Base-by-base conservation (phyloP, 2,888 invertebrate species). In the Neocrepidodera transversa region DNA sequence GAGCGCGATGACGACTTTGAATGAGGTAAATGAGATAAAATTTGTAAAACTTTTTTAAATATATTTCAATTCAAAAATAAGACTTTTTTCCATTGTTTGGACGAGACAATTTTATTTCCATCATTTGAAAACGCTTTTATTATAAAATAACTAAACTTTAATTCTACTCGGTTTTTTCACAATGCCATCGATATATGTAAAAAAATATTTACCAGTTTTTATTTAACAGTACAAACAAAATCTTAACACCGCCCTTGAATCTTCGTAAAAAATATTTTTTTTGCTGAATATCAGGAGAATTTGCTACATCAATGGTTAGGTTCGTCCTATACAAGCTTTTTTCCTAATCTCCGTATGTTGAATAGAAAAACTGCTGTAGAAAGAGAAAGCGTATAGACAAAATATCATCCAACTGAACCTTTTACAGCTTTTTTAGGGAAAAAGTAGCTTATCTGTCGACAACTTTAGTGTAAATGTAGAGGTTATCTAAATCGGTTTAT, bases 321-420 rank as follows among this genome's bases (percentile, higher is more conserved):
- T 17, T 17, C 13, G 52, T 60, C 51, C 58, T 53, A 54, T 64
- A 58, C 32, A 48, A 54, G 43, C 43, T 49, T 54, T 18, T 50
- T 35, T 38, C 50, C 43, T 43, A 63, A 58, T 59, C 60, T 63
- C 14, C 18, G 54, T 59, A 59, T 50, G 56, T 49, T 55, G 55
- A 59, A 64, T 64, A 58, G 53, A 62, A 64, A 65, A 36, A 28
- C 11, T 28, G 16, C 10, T 17, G 4, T n/a, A 18, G 10, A 50
- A 3, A 35, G 30, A 7, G 42, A 43, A 32, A 20, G 10, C 16
- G 28, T 43, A 38, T 23, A 28, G 40, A 45, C 36, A 45, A 45
- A 45, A 45, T 45, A 45, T 45, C 26, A 45, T 45, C 28, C 14
- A 3, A 10, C 45, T 45, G 14, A 45, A 45, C 45, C 45, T 45